Percentiles rank a stretch among this genome's conserved stretches.
Evolutionary conservation across 2,888 invertebrate genomes (phyloP).

Genomic region (Eupithecia insigniata): DNA sequence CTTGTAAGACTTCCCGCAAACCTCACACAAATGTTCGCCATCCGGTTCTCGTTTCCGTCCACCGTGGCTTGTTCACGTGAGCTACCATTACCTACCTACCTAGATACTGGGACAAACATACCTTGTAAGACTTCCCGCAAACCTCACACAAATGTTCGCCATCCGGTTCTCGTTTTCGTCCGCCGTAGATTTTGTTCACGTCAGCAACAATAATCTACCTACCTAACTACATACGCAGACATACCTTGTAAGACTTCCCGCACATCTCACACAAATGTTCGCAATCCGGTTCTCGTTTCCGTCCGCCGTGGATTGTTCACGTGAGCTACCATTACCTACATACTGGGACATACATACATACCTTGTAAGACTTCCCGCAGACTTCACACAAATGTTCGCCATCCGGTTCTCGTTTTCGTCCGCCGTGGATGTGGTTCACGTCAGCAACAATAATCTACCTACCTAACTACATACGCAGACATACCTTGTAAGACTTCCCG

Average conservation of each 20-base stretch:
- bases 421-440: too few relatives aligned
- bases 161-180: conserved; percentile 64
- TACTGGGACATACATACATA: too few relatives aligned
- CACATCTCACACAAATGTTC: conserved; percentile 77
- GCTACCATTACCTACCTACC: conserved; percentile 70
- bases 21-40: conserved; percentile 73
- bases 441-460: too few relatives aligned
- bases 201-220: conserved; percentile 80
- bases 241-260: conserved; percentile 77
- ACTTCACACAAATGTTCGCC: too few relatives aligned
- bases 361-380: too few relatives aligned
- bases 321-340: conserved; percentile 75
- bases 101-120: conserved; percentile 37
- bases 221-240: neutral
- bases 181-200: conserved; percentile 75
- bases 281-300: conserved; percentile 65
- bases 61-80: conserved; percentile 68
- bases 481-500: too few relatives aligned
- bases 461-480: too few relatives aligned
- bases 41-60: conserved; percentile 66
- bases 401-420: too few relatives aligned
- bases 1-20: conserved; percentile 78
- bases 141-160: conserved; percentile 75
- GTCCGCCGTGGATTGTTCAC: conserved; percentile 75
- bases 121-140: conserved; percentile 78